Conservation (phyloP, 2,797 vertebrate species). For the Hypotaenidia philippensis region DNA sequence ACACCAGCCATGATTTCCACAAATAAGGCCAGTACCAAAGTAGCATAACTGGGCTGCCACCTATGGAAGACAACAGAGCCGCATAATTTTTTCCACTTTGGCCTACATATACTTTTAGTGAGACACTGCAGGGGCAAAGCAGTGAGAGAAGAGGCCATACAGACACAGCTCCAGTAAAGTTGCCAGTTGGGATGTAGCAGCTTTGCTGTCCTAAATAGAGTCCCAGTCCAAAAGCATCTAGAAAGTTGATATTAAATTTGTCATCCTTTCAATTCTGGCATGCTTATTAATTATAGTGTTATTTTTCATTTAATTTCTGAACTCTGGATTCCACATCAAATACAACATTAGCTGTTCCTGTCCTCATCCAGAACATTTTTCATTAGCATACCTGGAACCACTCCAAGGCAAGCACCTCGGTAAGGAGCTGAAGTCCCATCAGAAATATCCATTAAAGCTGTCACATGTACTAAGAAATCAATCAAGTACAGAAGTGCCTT, state of each 20-base stretch:
- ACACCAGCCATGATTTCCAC: background rate
- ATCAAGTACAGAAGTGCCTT: slow-evolving; percentile 50
- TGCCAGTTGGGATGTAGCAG: background rate
- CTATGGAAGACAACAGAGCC: background rate
- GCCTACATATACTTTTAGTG: background rate
- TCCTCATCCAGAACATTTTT: background rate
- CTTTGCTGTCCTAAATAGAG: background rate
- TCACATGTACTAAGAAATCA: slow-evolving; percentile 73
- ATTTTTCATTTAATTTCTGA: background rate
- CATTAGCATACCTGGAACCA: slow-evolving; percentile 67
- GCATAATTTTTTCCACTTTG: background rate
- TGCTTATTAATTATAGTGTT: background rate
- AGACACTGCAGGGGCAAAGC: background rate
- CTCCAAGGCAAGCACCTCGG: slow-evolving; percentile 60
- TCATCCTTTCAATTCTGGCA: background rate
- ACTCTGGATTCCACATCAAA: background rate
- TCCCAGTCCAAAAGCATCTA: background rate
- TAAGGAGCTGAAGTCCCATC: slow-evolving; percentile 58
- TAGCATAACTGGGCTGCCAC: background rate
- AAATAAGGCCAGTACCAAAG: background rate
- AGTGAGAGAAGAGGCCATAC: background rate
- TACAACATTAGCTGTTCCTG: background rate
- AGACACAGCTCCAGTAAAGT: background rate
- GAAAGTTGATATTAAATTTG: background rate
- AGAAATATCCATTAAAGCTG: slow-evolving; percentile 69